Evolutionary conservation across 2,888 invertebrate species (phyloP).

Genomic region (Panzeria rudis): DNA sequence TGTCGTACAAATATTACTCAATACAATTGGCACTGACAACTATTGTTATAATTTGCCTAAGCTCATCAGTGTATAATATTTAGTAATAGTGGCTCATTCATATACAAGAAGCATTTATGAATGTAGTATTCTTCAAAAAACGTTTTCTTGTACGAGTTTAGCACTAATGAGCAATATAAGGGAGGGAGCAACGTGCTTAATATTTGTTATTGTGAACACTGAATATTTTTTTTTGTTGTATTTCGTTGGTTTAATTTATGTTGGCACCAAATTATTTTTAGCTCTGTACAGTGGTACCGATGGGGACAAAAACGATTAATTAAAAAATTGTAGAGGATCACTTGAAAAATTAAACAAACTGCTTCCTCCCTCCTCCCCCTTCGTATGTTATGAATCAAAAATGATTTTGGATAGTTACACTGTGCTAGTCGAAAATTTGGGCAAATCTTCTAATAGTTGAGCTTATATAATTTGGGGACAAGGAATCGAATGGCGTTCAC

Average conservation of each 20-base stretch:
- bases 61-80: not conserved
- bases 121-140: slow-evolving; percentile 29
- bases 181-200: slow-evolving; percentile 66
- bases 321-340: no score
- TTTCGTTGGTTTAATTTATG: slow-evolving; percentile 1
- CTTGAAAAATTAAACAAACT: no score
- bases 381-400: no score
- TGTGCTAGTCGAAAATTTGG: no score
- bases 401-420: no score
- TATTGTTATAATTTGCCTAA: slow-evolving; percentile 7
- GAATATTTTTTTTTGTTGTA: not conserved
- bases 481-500: no score
- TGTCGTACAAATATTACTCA: slow-evolving; percentile 28
- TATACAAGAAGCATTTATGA: not conserved
- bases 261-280: slow-evolving; percentile 12
- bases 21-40: slow-evolving; percentile 31
- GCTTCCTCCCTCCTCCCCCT: no score
- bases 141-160: slow-evolving; percentile 2
- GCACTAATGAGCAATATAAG: slow-evolving; percentile 43
- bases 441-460: no score
- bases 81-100: not conserved
- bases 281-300: slow-evolving; percentile 5
- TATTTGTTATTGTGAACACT: slow-evolving; percentile 15
- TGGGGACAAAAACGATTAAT: not conserved
- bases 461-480: no score